Conservation (phyloP, 2,113 vertebrate genomes). For the Cheilinus undulatus region DNA sequence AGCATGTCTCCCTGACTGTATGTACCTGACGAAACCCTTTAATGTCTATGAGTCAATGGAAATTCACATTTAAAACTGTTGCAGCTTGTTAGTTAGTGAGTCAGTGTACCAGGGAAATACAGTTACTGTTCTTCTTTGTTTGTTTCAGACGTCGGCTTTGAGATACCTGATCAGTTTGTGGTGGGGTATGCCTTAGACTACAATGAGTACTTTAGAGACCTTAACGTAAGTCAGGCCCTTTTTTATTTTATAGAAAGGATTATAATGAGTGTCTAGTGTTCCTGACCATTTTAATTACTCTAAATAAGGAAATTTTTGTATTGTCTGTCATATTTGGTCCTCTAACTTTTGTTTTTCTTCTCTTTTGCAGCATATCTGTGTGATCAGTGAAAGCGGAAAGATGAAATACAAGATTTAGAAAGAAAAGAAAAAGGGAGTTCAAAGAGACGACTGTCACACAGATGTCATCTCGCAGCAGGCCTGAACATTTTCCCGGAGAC, state of each 20-base stretch:
- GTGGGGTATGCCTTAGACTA: constrained; percentile 96
- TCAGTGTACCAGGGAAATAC: constrained; percentile 22
- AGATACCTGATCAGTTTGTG: constrained; percentile 94
- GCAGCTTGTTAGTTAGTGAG: constrained; percentile 21
- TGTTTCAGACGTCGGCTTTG: constrained; percentile 91
- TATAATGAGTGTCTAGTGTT: not conserved
- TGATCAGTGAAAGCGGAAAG: constrained; percentile 92
- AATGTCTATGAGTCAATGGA: constrained; percentile 41
- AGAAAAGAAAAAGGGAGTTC: constrained; percentile 19
- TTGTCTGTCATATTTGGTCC: not conserved
- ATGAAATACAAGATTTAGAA: constrained; percentile 90
- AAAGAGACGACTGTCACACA: constrained; percentile 22
- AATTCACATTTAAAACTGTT: constrained; percentile 16
- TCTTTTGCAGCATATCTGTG: constrained; percentile 89
- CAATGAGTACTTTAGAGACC: constrained; percentile 95
- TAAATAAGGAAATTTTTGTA: not conserved
- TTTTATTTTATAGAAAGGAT: not conserved
- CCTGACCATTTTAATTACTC: not conserved
- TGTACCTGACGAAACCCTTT: constrained; percentile 70
- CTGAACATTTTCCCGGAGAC: constrained; percentile 44
- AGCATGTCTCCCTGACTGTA: constrained; percentile 91
- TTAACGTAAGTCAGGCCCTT: constrained; percentile 87
- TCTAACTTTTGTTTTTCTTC: constrained; percentile 1
- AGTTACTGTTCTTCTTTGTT: constrained; percentile 35
- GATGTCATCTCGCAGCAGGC: constrained; percentile 42